Conservation (phyloP, 2,113 vertebrate genomes). For the Erythrocercus mccallii region DNA sequence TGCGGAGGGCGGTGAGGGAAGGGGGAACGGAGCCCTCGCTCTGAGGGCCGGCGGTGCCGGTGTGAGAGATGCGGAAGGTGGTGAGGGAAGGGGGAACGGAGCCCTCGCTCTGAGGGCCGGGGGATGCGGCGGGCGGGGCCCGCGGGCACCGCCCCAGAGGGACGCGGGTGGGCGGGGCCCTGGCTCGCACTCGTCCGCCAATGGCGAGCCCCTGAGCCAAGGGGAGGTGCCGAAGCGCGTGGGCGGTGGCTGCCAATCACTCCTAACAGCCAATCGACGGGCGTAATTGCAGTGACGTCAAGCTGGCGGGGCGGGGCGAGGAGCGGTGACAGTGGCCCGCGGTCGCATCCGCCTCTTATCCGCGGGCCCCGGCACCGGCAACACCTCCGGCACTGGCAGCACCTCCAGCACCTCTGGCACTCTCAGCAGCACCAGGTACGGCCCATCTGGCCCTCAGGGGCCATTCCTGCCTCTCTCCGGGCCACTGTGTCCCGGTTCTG, state of each 20-base stretch:
- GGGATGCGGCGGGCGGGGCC: background rate
- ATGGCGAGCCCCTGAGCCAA: background rate
- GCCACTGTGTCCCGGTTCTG: no score
- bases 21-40: fast-evolving
- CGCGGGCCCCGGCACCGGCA: background rate
- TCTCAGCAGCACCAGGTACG: background rate
- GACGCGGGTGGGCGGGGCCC: background rate
- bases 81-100: background rate
- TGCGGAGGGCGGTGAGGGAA: fast-evolving
- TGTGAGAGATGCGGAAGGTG: background rate
- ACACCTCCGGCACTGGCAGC: background rate
- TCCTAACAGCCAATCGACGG: fast-evolving
- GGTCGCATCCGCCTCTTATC: background rate
- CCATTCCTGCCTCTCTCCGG: fast-evolving
- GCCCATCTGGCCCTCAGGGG: background rate
- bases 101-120: background rate
- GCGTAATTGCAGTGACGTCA: fast-evolving
- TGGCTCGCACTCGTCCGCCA: fast-evolving
- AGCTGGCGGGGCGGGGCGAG: background rate
- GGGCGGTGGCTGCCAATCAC: background rate
- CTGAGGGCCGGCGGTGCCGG: no score
- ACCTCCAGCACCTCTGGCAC: no score
- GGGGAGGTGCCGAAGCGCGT: fast-evolving
- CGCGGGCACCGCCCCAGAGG: background rate
- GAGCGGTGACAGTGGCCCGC: background rate